A percentile compares a stretch with the other conserved stretches of the same genome.
phyloP scores from a whole-genome alignment of 2,888 invertebrate species.

The Phragmatobia fuliginosa region DNA sequence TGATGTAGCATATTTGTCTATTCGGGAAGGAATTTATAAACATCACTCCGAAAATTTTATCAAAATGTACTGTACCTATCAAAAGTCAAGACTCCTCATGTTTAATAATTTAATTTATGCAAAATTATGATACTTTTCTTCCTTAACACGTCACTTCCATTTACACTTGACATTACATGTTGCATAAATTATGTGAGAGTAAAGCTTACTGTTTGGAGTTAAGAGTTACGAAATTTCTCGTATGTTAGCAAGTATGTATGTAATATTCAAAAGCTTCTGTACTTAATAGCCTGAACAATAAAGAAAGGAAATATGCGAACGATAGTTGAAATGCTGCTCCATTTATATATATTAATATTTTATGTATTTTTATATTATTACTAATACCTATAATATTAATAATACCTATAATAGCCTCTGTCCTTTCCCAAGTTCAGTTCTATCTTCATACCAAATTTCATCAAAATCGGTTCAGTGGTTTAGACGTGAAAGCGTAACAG shows the following conservation, averaged over 20 bases:
- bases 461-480: too few species aligned
- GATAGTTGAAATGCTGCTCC: background rate
- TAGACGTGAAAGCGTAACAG: too few species aligned
- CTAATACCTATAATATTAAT: too few species aligned
- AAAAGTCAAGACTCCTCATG: background rate
- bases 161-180: constrained; percentile 13
- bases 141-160: constrained; percentile 29
- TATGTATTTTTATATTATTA: too few species aligned
- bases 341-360: too few species aligned
- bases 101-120: constrained; percentile 3
- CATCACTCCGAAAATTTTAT: background rate
- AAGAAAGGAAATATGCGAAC: background rate
- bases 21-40: background rate
- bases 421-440: too few species aligned
- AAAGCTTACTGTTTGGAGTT: constrained; percentile 33
- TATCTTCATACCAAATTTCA: too few species aligned
- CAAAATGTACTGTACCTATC: background rate
- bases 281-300: background rate
- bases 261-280: background rate
- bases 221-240: constrained; percentile 5
- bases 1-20: background rate
- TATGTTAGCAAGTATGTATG: background rate
- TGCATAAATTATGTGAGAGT: constrained; percentile 33
- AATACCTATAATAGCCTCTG: too few species aligned
- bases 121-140: constrained; percentile 5